Evolutionary conservation across 2,113 vertebrate species (phyloP).

Genomic region (Hippocampus guttulatus): DNA sequence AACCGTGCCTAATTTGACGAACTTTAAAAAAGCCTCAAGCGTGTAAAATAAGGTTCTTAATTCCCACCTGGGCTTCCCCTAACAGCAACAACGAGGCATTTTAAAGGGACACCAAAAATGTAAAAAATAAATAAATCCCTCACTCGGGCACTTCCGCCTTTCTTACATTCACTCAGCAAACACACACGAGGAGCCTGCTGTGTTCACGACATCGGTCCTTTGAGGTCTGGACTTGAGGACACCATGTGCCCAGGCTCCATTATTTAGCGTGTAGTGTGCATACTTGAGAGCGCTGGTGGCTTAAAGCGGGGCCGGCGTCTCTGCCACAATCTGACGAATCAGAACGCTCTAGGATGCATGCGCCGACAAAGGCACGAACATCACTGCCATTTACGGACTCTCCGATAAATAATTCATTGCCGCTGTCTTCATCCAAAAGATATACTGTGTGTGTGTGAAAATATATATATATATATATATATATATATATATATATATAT

Average conservation of each 20-base stretch:
- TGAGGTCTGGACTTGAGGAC: constrained; percentile 49
- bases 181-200: not conserved
- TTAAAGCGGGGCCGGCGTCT: constrained; percentile 38
- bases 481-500: too few relatives aligned
- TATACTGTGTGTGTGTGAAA: not conserved
- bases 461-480: too few relatives aligned
- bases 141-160: too few relatives aligned
- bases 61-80: too few relatives aligned
- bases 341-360: constrained; percentile 20
- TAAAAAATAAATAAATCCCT: too few relatives aligned
- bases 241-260: constrained; percentile 56
- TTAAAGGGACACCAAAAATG: too few relatives aligned
- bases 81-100: too few relatives aligned
- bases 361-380: constrained; percentile 27
- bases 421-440: not conserved
- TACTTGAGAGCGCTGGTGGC: constrained; percentile 37
- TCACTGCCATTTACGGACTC: constrained; percentile 63
- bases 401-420: constrained; percentile 71
- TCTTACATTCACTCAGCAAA: not conserved
- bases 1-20: too few relatives aligned
- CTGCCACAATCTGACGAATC: constrained; percentile 40
- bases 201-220: constrained; percentile 25
- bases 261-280: constrained; percentile 58
- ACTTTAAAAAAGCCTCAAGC: too few relatives aligned
- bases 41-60: too few relatives aligned